Evolutionary conservation across 2,888 invertebrate species (phyloP).

Genomic region (Parochlus steinenii): DNA sequence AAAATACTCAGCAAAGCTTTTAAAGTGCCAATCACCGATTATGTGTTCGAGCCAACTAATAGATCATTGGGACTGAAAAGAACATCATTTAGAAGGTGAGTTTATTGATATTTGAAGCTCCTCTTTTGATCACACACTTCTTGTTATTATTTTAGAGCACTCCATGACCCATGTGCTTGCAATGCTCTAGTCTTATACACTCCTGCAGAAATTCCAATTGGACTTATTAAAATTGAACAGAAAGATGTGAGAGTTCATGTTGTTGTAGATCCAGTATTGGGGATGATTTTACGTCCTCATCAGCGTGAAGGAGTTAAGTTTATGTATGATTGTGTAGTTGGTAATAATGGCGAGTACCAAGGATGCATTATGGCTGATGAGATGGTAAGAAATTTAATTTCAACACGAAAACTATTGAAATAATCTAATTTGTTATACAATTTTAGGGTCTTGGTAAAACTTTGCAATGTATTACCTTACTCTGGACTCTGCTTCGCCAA

Average conservation of each 20-base stretch:
- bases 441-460: slow-evolving; percentile 75
- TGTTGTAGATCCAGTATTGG: slow-evolving; percentile 88
- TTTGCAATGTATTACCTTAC: slow-evolving; percentile 85
- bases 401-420: neutral
- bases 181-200: slow-evolving; percentile 77
- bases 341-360: slow-evolving; percentile 61
- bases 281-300: slow-evolving; percentile 85
- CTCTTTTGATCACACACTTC: no score
- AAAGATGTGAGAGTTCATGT: slow-evolving; percentile 63
- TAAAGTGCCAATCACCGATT: slow-evolving; percentile 84
- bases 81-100: slow-evolving; percentile 36
- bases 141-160: slow-evolving; percentile 33
- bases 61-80: slow-evolving; percentile 65
- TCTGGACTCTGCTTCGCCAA: slow-evolving; percentile 90
- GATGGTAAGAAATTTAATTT: slow-evolving; percentile 49
- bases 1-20: slow-evolving; percentile 74
- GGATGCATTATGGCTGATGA: slow-evolving; percentile 99
- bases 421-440: no score
- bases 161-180: slow-evolving; percentile 85
- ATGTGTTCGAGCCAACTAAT: slow-evolving; percentile 51
- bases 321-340: slow-evolving; percentile 98
- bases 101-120: slow-evolving; percentile 14
- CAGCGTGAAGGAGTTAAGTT: slow-evolving; percentile 97
- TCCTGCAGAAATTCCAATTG: slow-evolving; percentile 46
- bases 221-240: slow-evolving; percentile 44